Evolutionary conservation across 2,888 invertebrate species (phyloP).

Genomic region (Druceiella hillmani): DNA sequence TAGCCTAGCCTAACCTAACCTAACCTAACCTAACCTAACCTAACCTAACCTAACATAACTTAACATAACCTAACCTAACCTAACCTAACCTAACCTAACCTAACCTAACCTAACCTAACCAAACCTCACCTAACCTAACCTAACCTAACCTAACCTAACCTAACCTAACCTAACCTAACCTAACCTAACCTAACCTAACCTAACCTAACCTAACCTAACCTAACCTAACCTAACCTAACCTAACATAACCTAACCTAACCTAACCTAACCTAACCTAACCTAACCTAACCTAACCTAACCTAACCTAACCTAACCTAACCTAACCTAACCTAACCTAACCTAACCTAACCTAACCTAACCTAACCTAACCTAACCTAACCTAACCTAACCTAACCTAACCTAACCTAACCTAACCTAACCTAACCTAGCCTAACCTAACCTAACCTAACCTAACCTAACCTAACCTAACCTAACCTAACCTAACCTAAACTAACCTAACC

Average conservation of each 20-base stretch:
- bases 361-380: constrained; percentile 6
- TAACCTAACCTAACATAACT: constrained; percentile 15
- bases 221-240: constrained; percentile 4
- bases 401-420: constrained; percentile 8
- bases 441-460: constrained; percentile 16
- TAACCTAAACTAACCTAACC: constrained; percentile 23
- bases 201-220: constrained; percentile 6
- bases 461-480: constrained; percentile 21
- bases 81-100: constrained; percentile 8
- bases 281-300: constrained; percentile 9
- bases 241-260: constrained; percentile 6
- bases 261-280: constrained; percentile 11
- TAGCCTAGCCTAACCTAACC: constrained; percentile 5
- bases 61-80: constrained; percentile 13
- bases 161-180: constrained; percentile 5
- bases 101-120: constrained; percentile 8
- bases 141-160: constrained; percentile 9
- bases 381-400: constrained; percentile 6
- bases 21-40: constrained; percentile 11
- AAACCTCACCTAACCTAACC: constrained; percentile 12
- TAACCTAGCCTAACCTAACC: constrained; percentile 5
- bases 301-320: constrained; percentile 13
- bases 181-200: constrained; percentile 8
- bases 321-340: constrained; percentile 11
- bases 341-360: constrained; percentile 6